Conservation (phyloP, 2,797 vertebrate genomes). For the Pelodytes ibericus region DNA sequence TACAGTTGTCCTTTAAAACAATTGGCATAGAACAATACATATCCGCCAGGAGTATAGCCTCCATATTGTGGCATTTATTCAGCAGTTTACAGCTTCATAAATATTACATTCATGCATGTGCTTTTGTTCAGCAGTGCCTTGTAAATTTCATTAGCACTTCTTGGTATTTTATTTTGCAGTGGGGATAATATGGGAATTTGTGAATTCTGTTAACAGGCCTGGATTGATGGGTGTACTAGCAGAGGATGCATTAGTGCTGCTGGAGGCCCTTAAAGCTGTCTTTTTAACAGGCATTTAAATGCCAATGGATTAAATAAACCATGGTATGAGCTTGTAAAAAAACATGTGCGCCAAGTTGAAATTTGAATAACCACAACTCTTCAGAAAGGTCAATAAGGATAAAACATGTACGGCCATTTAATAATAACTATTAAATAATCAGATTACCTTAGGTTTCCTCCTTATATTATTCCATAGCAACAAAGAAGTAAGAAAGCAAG, state of each 20-base stretch:
- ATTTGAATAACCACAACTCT: constrained; percentile 6
- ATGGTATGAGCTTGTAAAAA: constrained; percentile 29
- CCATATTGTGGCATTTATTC: constrained; percentile 52
- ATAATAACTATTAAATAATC: neutral
- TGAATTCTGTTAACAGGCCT: constrained; percentile 54
- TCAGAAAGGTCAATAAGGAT: neutral
- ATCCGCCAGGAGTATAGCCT: constrained; percentile 16
- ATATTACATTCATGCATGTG: constrained; percentile 59
- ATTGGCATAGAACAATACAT: constrained; percentile 53
- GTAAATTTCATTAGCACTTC: constrained; percentile 59
- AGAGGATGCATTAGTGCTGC: constrained; percentile 56
- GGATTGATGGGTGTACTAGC: constrained; percentile 50
- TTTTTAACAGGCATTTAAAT: constrained; percentile 34
- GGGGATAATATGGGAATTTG: constrained; percentile 55
- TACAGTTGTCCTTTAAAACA: too few relatives aligned
- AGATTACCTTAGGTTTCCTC: too few relatives aligned
- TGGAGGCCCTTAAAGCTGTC: constrained; percentile 42
- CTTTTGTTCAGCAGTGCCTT: constrained; percentile 55
- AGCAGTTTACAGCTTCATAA: too few relatives aligned
- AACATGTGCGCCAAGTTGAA: constrained; percentile 16
- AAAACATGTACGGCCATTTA: neutral
- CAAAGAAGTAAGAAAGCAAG: too few relatives aligned
- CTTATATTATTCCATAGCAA: too few relatives aligned
- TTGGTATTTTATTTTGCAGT: constrained; percentile 55
- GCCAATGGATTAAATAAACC: constrained; percentile 40